A percentile compares a stretch with the other conserved stretches of the same genome.
Evolutionary conservation across 2,888 invertebrate genomes (phyloP).

Genomic region (Coronaproctus castanopsis): DNA sequence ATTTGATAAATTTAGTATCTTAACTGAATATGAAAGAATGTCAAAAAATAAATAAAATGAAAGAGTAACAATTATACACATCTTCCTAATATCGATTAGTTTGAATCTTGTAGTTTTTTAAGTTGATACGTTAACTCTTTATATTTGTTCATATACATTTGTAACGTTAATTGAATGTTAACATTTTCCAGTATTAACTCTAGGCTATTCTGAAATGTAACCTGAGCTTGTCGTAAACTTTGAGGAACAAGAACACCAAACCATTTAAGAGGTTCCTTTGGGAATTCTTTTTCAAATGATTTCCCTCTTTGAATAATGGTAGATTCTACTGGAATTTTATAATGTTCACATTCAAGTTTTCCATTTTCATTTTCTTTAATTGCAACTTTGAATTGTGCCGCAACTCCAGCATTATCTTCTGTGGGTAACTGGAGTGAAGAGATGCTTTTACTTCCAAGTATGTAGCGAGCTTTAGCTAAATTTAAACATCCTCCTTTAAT

Average conservation of each 20-base stretch:
- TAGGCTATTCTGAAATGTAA: constrained; percentile 46
- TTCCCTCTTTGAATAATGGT: not conserved
- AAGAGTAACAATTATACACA: too few relatives aligned
- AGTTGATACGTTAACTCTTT: constrained; percentile 18
- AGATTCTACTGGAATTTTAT: constrained; percentile 15
- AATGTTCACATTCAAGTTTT: constrained; percentile 18
- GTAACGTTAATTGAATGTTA: constrained; percentile 44
- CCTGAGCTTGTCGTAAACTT: constrained; percentile 51
- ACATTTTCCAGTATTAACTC: constrained; percentile 44
- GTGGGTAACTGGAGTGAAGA: constrained; percentile 48
- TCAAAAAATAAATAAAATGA: too few relatives aligned
- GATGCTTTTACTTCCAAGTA: constrained; percentile 49
- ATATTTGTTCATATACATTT: constrained; percentile 25
- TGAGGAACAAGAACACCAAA: constrained; percentile 71
- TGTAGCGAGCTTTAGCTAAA: constrained; percentile 56
- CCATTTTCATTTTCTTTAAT: not conserved
- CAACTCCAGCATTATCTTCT: constrained; percentile 26
- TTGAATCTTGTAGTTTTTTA: too few relatives aligned
- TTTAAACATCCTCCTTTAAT: constrained; percentile 38
- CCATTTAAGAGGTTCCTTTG: constrained; percentile 53
- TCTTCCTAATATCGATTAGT: too few relatives aligned
- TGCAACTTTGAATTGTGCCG: constrained; percentile 13
- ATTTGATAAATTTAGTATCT: too few relatives aligned
- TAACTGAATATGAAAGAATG: too few relatives aligned
- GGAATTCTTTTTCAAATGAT: constrained; percentile 16